These are phyloP conservation scores for Agonopterix alstromeriana DNA, from an alignment of 2,888 invertebrate species.

Conservation along the genomic window DNA sequence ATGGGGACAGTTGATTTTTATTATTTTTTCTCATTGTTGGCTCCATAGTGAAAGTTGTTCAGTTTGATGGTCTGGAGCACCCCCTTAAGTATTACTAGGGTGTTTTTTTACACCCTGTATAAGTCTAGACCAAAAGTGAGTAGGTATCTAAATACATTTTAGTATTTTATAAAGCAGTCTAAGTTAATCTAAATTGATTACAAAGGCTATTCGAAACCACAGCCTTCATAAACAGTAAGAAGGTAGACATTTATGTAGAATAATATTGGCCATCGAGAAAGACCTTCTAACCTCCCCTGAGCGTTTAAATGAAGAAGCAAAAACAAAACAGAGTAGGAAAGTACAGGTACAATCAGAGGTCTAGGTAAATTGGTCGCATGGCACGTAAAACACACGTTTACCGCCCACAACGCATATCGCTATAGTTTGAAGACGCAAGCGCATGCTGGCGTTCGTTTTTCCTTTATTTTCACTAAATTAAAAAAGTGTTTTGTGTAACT, in stretches of 20 bases:
- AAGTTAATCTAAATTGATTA: not conserved
- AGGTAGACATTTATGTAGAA: slow-evolving; percentile 11
- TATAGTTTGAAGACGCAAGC: slow-evolving; percentile 51
- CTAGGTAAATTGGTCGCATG: slow-evolving; percentile 32
- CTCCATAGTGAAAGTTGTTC: too few relatives aligned
- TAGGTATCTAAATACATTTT: too few relatives aligned
- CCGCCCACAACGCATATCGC: slow-evolving; percentile 43
- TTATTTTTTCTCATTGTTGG: too few relatives aligned
- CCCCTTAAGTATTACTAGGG: too few relatives aligned
- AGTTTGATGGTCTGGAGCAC: too few relatives aligned
- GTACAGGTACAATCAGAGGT: slow-evolving; percentile 21
- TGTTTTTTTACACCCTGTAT: too few relatives aligned
- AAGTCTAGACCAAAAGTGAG: too few relatives aligned
- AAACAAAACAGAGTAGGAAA: slow-evolving; percentile 1
- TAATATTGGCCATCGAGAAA: slow-evolving; percentile 5
- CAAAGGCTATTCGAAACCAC: slow-evolving; percentile 15
- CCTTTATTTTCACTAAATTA: not conserved
- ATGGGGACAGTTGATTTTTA: too few relatives aligned
- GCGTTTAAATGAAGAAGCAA: not conserved
- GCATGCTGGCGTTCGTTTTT: slow-evolving; percentile 12
- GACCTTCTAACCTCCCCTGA: slow-evolving; percentile 13
- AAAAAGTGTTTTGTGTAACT: too few relatives aligned
- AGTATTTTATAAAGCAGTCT: too few relatives aligned
- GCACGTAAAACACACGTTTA: slow-evolving; percentile 38
- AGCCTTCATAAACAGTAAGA: slow-evolving; percentile 1